These are phyloP conservation scores for Calameuta idolon DNA, from an alignment of 2,888 invertebrate species.

Conservation along the genomic window DNA sequence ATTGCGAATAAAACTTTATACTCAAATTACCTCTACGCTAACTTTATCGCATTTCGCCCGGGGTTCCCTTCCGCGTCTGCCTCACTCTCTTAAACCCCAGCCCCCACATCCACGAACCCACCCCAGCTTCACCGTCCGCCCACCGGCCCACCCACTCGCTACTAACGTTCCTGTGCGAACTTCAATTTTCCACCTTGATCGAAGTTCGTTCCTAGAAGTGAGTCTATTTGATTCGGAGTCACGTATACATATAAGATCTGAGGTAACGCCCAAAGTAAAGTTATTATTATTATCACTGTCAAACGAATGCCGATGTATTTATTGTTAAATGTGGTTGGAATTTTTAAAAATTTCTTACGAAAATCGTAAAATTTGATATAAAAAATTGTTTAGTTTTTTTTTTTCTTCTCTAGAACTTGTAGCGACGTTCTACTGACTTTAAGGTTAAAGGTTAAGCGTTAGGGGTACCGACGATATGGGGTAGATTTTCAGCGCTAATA, in stretches of 20 bases:
- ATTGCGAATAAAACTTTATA: slow-evolving; percentile 68
- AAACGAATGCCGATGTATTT: neutral
- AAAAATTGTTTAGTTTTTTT: too few relatives aligned
- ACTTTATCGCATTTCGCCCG: slow-evolving; percentile 62
- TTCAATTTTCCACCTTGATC: neutral
- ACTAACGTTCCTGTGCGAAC: neutral
- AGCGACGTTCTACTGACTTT: neutral
- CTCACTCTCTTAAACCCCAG: neutral
- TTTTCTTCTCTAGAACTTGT: neutral
- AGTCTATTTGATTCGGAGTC: neutral
- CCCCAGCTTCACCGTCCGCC: neutral
- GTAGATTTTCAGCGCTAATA: slow-evolving; percentile 36
- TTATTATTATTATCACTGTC: too few relatives aligned
- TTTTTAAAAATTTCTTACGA: neutral
- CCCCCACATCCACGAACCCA: neutral
- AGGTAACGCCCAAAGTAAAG: too few relatives aligned
- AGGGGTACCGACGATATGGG: slow-evolving; percentile 15
- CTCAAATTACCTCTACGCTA: slow-evolving; percentile 65
- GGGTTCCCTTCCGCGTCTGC: slow-evolving; percentile 1
- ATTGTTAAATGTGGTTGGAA: neutral
- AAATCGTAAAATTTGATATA: neutral
- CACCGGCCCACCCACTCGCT: neutral
- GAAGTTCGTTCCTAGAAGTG: neutral
- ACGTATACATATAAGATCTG: too few relatives aligned
- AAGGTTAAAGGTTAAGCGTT: slow-evolving; percentile 31